A percentile compares a stretch with the other conserved stretches of the same genome.
Evolutionary conservation across 2,888 invertebrate species (phyloP).

Genomic region (Drosophila koepferae): DNA sequence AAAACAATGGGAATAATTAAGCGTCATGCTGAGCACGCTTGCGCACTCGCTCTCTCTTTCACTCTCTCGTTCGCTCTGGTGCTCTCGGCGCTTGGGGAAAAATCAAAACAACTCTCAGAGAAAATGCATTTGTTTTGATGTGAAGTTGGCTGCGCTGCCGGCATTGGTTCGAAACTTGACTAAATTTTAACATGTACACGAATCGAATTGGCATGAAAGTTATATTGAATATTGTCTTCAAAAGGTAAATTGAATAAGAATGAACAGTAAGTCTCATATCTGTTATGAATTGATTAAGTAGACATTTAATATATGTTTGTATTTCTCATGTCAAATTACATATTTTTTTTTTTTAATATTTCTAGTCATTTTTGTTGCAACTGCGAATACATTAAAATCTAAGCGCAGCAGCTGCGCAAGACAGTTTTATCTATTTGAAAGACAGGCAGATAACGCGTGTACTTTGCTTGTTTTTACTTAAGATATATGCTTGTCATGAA

Average conservation of each 20-base stretch:
- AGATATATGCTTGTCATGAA: slow-evolving; percentile 5
- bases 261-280: background rate
- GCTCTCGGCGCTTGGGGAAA: slow-evolving; percentile 39
- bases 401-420: background rate
- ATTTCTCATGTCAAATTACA: too few relatives aligned
- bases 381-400: background rate
- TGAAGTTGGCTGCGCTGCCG: slow-evolving; percentile 67
- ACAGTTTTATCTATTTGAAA: background rate
- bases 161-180: slow-evolving; percentile 39
- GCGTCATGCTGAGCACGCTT: slow-evolving; percentile 23
- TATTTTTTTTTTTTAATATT: background rate
- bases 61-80: slow-evolving; percentile 8
- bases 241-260: background rate
- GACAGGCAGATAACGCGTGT: background rate
- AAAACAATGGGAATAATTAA: slow-evolving; percentile 33
- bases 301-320: too few relatives aligned
- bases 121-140: slow-evolving; percentile 38
- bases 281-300: background rate
- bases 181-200: slow-evolving; percentile 1
- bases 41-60: slow-evolving; percentile 11
- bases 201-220: background rate
- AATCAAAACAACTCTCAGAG: slow-evolving; percentile 37
- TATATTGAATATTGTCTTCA: background rate
- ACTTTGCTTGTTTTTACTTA: background rate
- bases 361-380: background rate